Conservation (phyloP, 2,888 invertebrate genomes). For the Cantharis rufa region DNA sequence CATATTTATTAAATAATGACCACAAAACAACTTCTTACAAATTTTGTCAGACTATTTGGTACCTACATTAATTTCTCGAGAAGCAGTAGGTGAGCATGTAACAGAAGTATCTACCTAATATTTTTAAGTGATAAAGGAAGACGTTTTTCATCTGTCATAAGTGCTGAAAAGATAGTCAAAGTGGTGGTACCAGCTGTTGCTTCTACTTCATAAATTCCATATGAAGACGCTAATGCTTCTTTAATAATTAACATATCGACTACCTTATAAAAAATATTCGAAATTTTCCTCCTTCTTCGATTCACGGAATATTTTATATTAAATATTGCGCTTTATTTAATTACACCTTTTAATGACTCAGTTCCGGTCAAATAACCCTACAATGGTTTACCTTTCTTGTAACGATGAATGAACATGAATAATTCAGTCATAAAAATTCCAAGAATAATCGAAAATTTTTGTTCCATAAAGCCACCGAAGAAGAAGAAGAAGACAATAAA, state of each 20-base stretch:
- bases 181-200: slow-evolving; percentile 34
- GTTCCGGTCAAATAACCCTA: slow-evolving; percentile 22
- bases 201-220: slow-evolving; percentile 38
- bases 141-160: slow-evolving; percentile 33
- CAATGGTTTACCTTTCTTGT: slow-evolving; percentile 12
- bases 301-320: neutral
- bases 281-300: neutral
- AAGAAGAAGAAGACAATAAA: slow-evolving; percentile 47
- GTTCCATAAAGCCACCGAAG: slow-evolving; percentile 44
- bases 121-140: slow-evolving; percentile 33
- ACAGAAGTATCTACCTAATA: slow-evolving; percentile 3
- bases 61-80: neutral
- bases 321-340: neutral
- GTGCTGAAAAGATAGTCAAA: slow-evolving; percentile 27
- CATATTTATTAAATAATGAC: slow-evolving; percentile 1
- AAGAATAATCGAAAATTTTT: slow-evolving; percentile 45
- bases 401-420: slow-evolving; percentile 26
- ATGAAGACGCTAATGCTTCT: slow-evolving; percentile 40
- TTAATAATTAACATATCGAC: slow-evolving; percentile 33
- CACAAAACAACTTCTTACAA: neutral
- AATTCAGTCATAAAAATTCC: slow-evolving; percentile 40
- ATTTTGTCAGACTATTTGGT: neutral
- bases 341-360: slow-evolving; percentile 21
- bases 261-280: slow-evolving; percentile 5
- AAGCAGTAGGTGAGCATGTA: slow-evolving; percentile 22